Conservation (phyloP, 2,113 vertebrate species). For the Tupaia chinensis region DNA sequence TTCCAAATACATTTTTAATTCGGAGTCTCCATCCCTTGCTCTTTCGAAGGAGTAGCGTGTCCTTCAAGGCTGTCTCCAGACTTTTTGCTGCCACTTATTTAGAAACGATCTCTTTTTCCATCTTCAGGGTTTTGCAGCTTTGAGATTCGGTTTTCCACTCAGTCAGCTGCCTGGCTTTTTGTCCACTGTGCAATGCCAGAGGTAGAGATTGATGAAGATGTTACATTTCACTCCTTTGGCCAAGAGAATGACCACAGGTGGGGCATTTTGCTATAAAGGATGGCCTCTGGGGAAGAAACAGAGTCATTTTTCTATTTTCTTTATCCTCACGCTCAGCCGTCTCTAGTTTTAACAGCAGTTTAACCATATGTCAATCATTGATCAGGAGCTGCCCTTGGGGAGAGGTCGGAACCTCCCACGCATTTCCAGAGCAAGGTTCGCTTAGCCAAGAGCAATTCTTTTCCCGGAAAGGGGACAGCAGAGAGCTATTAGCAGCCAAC, state of each 20-base stretch:
- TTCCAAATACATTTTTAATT: constrained; percentile 3
- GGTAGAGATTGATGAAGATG: too few species aligned
- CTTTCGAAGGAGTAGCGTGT: not conserved
- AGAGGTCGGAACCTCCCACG: not conserved
- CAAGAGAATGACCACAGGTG: not conserved
- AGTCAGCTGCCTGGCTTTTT: not conserved
- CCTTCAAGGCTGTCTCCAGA: not conserved
- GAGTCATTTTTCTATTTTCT: not conserved
- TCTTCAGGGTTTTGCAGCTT: not conserved
- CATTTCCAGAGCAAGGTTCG: not conserved
- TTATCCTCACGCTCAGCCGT: not conserved
- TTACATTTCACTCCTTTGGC: not conserved
- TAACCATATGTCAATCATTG: not conserved
- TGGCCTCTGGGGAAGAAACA: not conserved
- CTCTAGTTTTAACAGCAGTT: not conserved
- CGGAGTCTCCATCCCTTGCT: not conserved
- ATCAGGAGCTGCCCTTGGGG: not conserved
- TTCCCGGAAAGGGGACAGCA: not conserved
- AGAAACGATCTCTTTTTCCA: not conserved
- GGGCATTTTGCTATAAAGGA: not conserved
- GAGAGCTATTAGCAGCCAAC: not conserved
- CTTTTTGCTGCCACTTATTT: not conserved
- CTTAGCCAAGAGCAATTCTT: not conserved
- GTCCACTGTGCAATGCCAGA: too few species aligned
- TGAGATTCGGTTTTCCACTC: not conserved